phyloP scores from a whole-genome alignment of 1,140 invertebrate species.

The Coptotermes formosanus region DNA sequence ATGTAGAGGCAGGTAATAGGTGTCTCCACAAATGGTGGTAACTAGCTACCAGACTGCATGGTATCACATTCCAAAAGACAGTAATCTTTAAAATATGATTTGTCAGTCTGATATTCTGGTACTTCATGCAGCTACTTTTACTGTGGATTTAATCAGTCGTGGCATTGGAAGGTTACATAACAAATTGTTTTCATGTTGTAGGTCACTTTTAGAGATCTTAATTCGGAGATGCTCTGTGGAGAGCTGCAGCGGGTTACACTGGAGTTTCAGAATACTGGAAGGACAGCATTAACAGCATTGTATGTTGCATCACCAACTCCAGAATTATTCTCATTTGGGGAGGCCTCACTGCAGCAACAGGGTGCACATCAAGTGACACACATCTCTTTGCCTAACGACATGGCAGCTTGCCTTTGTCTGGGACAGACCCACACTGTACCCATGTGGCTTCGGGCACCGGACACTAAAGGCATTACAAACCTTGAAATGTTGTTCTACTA shows the following conservation, averaged over 20 bases:
- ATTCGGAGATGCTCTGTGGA: slow-evolving; percentile 65
- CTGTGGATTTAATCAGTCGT: too few relatives aligned
- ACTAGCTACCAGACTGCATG: too few relatives aligned
- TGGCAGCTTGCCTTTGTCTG: slow-evolving; percentile 43
- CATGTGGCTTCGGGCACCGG: slow-evolving; percentile 68
- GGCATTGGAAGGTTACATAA: too few relatives aligned
- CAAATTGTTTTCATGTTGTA: slow-evolving; percentile 40
- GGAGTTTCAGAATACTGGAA: slow-evolving; percentile 68
- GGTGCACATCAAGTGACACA: slow-evolving; percentile 8
- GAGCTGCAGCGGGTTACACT: slow-evolving; percentile 68
- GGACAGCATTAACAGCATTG: slow-evolving; percentile 62
- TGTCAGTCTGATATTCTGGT: too few relatives aligned
- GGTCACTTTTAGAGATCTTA: slow-evolving; percentile 68
- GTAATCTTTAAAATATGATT: too few relatives aligned
- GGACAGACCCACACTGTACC: slow-evolving; percentile 57
- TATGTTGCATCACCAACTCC: slow-evolving; percentile 67
- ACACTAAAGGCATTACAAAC: slow-evolving; percentile 59
- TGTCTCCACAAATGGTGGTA: too few relatives aligned
- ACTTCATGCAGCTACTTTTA: too few relatives aligned
- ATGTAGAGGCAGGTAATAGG: too few relatives aligned
- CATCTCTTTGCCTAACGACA: neutral
- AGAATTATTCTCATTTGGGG: slow-evolving; percentile 61
- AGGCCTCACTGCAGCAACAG: slow-evolving; percentile 48
- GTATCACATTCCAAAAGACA: too few relatives aligned
- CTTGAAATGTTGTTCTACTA: slow-evolving; percentile 74